Evolutionary conservation across 2,888 invertebrate species (phyloP).

Genomic region (Zootermopsis nevadensis): DNA sequence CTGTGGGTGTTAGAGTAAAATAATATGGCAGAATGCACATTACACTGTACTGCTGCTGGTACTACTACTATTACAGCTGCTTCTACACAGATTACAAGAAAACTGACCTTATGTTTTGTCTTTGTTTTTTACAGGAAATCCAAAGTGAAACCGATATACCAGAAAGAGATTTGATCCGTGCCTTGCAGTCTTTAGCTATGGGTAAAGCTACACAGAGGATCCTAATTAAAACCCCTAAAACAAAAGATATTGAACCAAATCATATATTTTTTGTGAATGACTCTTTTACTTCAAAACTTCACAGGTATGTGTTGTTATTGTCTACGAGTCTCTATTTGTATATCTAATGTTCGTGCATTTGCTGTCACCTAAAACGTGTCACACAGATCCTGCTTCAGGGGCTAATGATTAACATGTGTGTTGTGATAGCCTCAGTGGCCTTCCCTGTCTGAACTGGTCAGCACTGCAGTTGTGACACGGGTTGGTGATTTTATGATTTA

Average conservation of each 20-base stretch:
- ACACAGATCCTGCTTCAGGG: not conserved
- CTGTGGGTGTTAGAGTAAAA: no score
- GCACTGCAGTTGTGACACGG: no score
- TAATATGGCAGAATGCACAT: no score
- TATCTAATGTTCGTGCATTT: not conserved
- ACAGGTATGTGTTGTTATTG: slow-evolving; percentile 72
- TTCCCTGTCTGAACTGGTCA: no score
- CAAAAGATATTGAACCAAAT: slow-evolving; percentile 94
- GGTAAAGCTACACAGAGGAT: slow-evolving; percentile 97
- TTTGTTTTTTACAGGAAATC: slow-evolving; percentile 78
- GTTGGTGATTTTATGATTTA: no score
- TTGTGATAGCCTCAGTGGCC: no score
- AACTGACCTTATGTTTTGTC: no score
- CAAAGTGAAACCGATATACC: slow-evolving; percentile 98
- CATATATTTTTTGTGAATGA: slow-evolving; percentile 97
- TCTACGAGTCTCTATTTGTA: not conserved
- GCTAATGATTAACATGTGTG: no score
- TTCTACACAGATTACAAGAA: no score
- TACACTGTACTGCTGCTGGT: no score
- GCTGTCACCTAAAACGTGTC: not conserved
- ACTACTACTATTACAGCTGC: no score
- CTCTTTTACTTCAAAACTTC: slow-evolving; percentile 96
- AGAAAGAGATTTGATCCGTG: slow-evolving; percentile 95
- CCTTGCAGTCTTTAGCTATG: slow-evolving; percentile 97
- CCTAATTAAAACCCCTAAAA: slow-evolving; percentile 93